Base-by-base conservation (phyloP, 2,113 vertebrate species). In the Cyphomyrus discorhynchus region DNA sequence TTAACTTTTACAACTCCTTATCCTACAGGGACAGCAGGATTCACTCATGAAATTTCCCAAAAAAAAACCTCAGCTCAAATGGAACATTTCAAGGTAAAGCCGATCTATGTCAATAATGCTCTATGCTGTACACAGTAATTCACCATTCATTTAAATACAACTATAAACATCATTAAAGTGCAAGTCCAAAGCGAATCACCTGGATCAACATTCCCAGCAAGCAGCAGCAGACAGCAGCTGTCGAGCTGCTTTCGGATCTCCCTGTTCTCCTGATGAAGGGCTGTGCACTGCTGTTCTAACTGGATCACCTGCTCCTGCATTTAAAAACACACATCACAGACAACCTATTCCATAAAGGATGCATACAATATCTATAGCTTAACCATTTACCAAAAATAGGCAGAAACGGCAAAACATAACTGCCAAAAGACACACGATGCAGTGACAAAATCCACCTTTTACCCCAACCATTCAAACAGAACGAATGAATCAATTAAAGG, bases 181-280 rank as follows among this genome's bases (percentile, higher is more conserved):
- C 24, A 52, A 50, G 6, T 46, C 52, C 5, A 53, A 15, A 62
- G 15, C 45, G 21, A 53, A 3, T 58, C 62, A 50, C 96, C 94
- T 89, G 95, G 93, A 87, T 95, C 90, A 50, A 94, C 77, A 49
- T 92, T 90, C 31, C 91, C 86, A 91, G 93, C 89, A 19, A 96
- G 92, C 2, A 96, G 90, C 46, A 96, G 87, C 1, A 90, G 70
- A 17, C 95, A 94, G 56, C 95, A 96, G 90, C 95, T 93, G 47
- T 91, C 91, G 1, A 96, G 94, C 80, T 94, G 92, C 91, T 93
- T 95, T 84, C 94, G 89, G 11, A 94, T 90, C 1, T 93, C 93
- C 56, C 27, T 70, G 42, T 95, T 95, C 88, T 95, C 93, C 74
- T 92, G 95, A 87, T 94, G 74, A 24, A 96, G 89, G 27, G 94